Base-by-base conservation (phyloP, 2,888 invertebrate species). In the Leucania comma region DNA sequence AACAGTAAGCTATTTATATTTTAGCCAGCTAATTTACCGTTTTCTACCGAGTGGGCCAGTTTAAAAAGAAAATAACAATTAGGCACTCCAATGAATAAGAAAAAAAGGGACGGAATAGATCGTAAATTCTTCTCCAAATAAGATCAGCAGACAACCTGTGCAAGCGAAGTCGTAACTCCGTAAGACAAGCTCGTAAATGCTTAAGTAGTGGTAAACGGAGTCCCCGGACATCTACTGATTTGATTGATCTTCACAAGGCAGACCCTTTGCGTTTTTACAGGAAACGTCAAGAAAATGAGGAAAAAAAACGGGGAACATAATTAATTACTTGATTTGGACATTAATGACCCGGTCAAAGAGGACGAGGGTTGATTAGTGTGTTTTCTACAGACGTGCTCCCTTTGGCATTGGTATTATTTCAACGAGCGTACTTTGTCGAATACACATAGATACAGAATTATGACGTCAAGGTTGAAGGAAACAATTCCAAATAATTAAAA, bases 261-360 rank as follows among this genome's bases (percentile, higher is more conserved):
- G 86, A 86, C 91, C 87, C 88, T 90, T 88, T 88, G 88, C 88
- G 93, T 94, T 94, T 95, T 94, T 94, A 93, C 93, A 90, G 89
- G 88, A 87, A 88, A 84, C 92, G 92, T 92, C 92, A 92, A 88
- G 91, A 92, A 93, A 94, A 94, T 91, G 90, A 92, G 92, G 91
- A 90, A 93, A 94, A 48, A 92, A 94, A 93, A 92, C 90, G 86
- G 85, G 89, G 87, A 93, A 92, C 92, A 91, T 94, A 94, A 95
- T 95, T 94, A 95, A 96, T 95, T 95, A 94, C 95, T 94, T 95
- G 93, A 95, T 95, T 95, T 93, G 93, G 95, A 95, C 95, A 95
- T 95, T 95, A 95, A 95, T 93, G 95, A 93, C 92, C 91, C 88
- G 89, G 91, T 92, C 93, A 92, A 92, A 91, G 90, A 87, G 91